Percentiles rank a stretch among this genome's conserved stretches.
Evolutionary conservation across 2,113 vertebrate species (phyloP).

Genomic region (Spermophilus dauricus): DNA sequence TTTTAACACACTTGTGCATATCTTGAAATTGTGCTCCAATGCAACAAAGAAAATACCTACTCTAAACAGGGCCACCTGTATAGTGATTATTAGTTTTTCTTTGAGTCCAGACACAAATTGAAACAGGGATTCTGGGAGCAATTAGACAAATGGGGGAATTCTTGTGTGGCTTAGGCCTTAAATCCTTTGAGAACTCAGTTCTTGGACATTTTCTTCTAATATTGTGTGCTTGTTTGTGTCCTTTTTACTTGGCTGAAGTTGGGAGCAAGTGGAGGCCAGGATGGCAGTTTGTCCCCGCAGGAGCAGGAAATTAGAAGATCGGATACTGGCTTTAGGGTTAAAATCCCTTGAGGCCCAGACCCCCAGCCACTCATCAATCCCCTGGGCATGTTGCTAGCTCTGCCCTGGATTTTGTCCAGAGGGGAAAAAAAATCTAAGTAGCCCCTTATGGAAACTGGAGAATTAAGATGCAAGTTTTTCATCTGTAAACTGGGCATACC

Average conservation of each 20-base stretch:
- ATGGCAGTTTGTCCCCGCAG: not conserved
- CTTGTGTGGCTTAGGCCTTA: slow-evolving; percentile 71
- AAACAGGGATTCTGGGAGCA: slow-evolving; percentile 65
- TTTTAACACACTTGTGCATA: slow-evolving; percentile 9
- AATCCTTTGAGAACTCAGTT: slow-evolving; percentile 57
- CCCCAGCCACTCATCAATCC: not conserved
- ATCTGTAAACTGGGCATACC: not conserved
- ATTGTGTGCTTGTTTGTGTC: slow-evolving; percentile 46
- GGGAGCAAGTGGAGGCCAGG: not conserved
- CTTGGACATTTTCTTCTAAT: slow-evolving; percentile 49
- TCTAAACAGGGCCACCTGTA: slow-evolving; percentile 7
- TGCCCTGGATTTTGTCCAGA: not conserved
- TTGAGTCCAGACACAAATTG: slow-evolving; percentile 38
- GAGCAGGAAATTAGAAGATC: slow-evolving; percentile 70
- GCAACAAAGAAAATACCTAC: not conserved
- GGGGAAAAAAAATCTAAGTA: not conserved
- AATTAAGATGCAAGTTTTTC: not conserved
- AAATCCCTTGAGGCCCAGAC: not conserved
- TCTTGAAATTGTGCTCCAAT: not conserved
- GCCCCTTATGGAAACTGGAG: not conserved
- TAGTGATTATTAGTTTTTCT: slow-evolving; percentile 20
- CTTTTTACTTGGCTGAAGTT: slow-evolving; percentile 56
- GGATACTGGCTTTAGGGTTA: slow-evolving; percentile 32
- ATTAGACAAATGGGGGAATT: slow-evolving; percentile 77
- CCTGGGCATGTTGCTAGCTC: not conserved